Conservation (phyloP, 2,888 invertebrate genomes). For the Fissipunctia ypsillon region DNA sequence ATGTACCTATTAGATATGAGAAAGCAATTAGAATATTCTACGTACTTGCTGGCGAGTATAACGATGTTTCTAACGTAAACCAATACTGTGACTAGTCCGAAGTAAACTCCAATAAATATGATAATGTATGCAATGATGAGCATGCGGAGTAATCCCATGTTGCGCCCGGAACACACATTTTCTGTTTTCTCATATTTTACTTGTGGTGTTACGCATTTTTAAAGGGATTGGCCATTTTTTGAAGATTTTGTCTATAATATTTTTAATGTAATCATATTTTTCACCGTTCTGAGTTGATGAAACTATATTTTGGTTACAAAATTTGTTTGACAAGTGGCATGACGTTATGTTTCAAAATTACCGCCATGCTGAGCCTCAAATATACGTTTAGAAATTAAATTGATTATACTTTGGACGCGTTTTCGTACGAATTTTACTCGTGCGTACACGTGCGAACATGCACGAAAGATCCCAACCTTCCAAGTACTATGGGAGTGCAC, state of each 20-base stretch:
- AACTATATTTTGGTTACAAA: constrained; percentile 11
- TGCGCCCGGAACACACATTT: constrained; percentile 52
- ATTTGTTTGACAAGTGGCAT: constrained; percentile 27
- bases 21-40: constrained; percentile 28
- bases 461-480: no score
- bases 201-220: constrained; percentile 42
- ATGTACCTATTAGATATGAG: not conserved
- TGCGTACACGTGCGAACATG: no score
- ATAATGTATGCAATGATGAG: constrained; percentile 81
- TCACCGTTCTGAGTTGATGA: constrained; percentile 8
- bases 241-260: not conserved
- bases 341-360: constrained; percentile 45
- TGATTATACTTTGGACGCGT: no score
- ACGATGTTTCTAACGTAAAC: constrained; percentile 79
- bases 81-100: constrained; percentile 80
- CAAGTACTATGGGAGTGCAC: no score
- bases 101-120: constrained; percentile 78
- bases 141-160: constrained; percentile 81
- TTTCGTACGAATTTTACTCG: no score
- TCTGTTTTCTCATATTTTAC: constrained; percentile 52
- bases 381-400: constrained; percentile 31
- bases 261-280: constrained; percentile 27
- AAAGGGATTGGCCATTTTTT: constrained; percentile 42
- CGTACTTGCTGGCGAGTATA: constrained; percentile 74
- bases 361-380: not conserved